A percentile compares a stretch with the other conserved stretches of the same genome.
These are phyloP conservation scores for Nestor notabilis DNA, from an alignment of 2,113 vertebrate genomes.

Conservation along the genomic window DNA sequence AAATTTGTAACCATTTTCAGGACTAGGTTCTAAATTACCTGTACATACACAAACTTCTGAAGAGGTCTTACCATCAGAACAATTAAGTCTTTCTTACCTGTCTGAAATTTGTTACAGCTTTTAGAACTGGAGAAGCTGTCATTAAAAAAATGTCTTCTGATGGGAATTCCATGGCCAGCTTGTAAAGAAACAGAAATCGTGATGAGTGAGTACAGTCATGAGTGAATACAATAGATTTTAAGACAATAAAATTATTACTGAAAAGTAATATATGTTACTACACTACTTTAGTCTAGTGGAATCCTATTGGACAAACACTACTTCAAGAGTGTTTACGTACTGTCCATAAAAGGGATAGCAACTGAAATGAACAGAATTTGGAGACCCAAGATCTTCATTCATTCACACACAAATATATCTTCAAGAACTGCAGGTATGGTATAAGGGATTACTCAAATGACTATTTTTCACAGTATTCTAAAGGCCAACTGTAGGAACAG, in stretches of 20 bases:
- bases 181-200: constrained; percentile 20
- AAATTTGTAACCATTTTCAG: neutral
- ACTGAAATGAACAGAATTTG: neutral
- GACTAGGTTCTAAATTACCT: neutral
- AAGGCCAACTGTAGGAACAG: neutral
- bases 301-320: neutral
- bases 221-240: neutral
- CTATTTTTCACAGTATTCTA: neutral
- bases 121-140: constrained; percentile 87
- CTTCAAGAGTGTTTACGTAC: neutral
- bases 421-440: neutral
- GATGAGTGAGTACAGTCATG: neutral
- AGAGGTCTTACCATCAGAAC: neutral
- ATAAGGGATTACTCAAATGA: neutral
- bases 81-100: constrained; percentile 77
- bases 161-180: constrained; percentile 88
- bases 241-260: neutral
- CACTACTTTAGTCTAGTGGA: neutral
- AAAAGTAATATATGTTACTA: neutral
- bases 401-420: neutral
- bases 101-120: constrained; percentile 90
- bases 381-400: neutral
- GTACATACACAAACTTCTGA: neutral
- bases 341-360: neutral
- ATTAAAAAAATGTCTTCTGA: constrained; percentile 84